Percentiles rank a stretch among this genome's conserved stretches.
phyloP scores from a whole-genome alignment of 2,888 invertebrate genomes.

The Prosapia bicincta region DNA sequence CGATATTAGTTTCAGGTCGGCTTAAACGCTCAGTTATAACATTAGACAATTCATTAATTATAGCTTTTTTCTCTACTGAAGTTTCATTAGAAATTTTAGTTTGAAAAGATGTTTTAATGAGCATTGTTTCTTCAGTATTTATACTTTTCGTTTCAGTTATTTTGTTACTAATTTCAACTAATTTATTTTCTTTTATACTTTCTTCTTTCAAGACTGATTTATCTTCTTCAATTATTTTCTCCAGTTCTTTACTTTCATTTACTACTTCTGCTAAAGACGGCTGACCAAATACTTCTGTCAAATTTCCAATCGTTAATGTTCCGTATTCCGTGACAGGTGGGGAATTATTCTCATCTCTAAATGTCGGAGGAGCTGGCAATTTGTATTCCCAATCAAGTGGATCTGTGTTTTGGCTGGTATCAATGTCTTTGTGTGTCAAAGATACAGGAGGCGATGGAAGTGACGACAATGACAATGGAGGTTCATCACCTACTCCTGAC shows the following conservation, averaged over 20 bases:
- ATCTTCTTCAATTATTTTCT: not conserved
- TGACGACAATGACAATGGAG: constrained; percentile 7
- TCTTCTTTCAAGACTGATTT: constrained; percentile 12
- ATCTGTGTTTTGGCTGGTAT: constrained; percentile 15
- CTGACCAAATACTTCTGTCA: constrained; percentile 32
- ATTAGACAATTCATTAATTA: constrained; percentile 19
- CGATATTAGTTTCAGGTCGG: not conserved
- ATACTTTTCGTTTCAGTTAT: constrained; percentile 25
- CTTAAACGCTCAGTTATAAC: constrained; percentile 15
- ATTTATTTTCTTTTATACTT: constrained; percentile 33
- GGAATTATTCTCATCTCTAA: constrained; percentile 46
- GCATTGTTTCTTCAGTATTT: constrained; percentile 24
- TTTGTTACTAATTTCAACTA: constrained; percentile 39
- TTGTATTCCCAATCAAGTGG: constrained; percentile 52
- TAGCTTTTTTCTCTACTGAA: constrained; percentile 1
- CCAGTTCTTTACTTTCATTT: constrained; percentile 41
- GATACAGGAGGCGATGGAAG: constrained; percentile 14
- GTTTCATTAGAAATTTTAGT: constrained; percentile 8
- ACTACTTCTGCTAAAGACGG: not conserved
- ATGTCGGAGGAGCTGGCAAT: constrained; percentile 60
- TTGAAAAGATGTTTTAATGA: not conserved
- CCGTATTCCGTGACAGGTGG: constrained; percentile 39
- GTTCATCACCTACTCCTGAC: constrained; percentile 30
- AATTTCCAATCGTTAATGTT: constrained; percentile 39
- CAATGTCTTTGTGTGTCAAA: not conserved